A percentile compares a stretch with the other conserved stretches of the same genome.
These are phyloP conservation scores for Scrobipalpa atriplicella DNA, from an alignment of 2,888 invertebrate genomes.

Conservation along the genomic window DNA sequence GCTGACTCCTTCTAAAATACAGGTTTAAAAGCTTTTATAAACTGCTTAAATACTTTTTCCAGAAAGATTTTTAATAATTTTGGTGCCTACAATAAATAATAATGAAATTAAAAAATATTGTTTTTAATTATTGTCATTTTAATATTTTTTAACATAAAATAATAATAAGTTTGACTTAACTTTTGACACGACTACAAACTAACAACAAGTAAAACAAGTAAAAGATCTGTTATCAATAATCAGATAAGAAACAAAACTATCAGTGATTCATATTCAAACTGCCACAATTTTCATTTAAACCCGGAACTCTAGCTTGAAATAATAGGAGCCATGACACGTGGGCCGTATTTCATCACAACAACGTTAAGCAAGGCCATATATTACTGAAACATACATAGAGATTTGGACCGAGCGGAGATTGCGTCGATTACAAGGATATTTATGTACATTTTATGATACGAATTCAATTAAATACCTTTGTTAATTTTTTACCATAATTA, in stretches of 20 bases:
- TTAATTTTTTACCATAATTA: no score
- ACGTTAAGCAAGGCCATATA: conserved; percentile 4
- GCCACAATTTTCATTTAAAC: neutral
- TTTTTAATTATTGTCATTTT: no score
- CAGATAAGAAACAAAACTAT: neutral
- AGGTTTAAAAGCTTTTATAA: no score
- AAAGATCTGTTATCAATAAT: no score
- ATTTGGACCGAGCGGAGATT: conserved; percentile 5
- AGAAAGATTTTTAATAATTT: no score
- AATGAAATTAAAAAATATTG: no score
- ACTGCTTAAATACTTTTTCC: no score
- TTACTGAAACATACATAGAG: conserved; percentile 1
- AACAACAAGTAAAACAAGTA: neutral
- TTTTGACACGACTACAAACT: no score
- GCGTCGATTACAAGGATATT: neutral
- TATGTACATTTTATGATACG: neutral
- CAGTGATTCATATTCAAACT: neutral
- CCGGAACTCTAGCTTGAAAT: neutral
- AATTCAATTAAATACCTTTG: neutral
- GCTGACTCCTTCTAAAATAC: no score
- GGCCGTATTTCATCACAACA: neutral
- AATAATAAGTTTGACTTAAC: no score
- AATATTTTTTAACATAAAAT: no score
- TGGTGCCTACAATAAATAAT: no score
- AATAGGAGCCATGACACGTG: conserved; percentile 10